Conservation (phyloP, 2,888 invertebrate genomes). For the Drosophila cognata region DNA sequence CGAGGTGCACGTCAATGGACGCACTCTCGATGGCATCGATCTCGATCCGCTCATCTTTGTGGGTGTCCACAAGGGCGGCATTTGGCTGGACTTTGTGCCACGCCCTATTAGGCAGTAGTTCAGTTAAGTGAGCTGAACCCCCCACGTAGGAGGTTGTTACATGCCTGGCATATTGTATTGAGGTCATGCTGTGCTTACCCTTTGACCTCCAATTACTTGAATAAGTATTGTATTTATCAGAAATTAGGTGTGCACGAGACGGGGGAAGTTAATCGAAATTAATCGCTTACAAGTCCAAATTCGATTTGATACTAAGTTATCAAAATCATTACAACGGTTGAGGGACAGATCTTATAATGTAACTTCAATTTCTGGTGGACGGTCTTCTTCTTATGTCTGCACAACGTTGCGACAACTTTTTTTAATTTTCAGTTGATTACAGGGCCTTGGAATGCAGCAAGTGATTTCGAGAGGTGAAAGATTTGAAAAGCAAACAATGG, state of each 20-base stretch:
- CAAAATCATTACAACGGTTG: neutral
- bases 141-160: neutral
- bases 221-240: no score
- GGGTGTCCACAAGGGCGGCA: slow-evolving; percentile 77
- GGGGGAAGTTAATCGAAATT: neutral
- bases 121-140: neutral
- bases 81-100: slow-evolving; percentile 80
- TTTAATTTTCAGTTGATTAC: neutral
- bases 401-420: neutral
- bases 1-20: slow-evolving; percentile 65
- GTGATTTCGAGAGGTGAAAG: neutral
- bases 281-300: neutral
- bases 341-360: neutral
- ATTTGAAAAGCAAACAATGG: neutral
- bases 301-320: neutral
- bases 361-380: neutral
- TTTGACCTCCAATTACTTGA: no score
- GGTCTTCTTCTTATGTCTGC: neutral
- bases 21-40: slow-evolving; percentile 66
- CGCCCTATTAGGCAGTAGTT: slow-evolving; percentile 7
- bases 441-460: neutral
- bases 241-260: neutral
- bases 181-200: no score
- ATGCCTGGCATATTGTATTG: neutral
- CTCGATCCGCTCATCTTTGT: slow-evolving; percentile 77